These are phyloP conservation scores for Selenia dentaria DNA, from an alignment of 2,888 invertebrate species.

Conservation along the genomic window DNA sequence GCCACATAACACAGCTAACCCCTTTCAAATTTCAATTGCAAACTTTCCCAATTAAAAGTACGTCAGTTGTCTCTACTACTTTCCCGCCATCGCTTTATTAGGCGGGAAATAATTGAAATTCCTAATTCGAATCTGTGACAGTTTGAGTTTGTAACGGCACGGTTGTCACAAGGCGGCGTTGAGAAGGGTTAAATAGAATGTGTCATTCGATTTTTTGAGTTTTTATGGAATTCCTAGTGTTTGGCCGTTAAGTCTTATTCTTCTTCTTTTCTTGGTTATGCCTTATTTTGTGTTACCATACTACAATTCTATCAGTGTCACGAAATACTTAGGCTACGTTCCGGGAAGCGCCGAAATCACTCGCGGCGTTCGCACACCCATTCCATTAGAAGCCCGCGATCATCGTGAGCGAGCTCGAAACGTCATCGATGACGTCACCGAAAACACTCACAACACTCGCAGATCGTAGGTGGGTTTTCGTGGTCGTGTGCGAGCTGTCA, in stretches of 20 bases:
- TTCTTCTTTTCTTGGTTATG: too few species aligned
- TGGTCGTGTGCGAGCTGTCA: too few species aligned
- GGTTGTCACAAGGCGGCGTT: slow-evolving; percentile 22
- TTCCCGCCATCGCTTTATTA: slow-evolving; percentile 47
- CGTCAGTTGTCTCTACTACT: slow-evolving; percentile 46
- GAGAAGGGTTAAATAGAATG: slow-evolving; percentile 26
- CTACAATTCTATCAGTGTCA: too few species aligned
- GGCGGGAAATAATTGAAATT: slow-evolving; percentile 48
- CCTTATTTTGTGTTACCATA: too few species aligned
- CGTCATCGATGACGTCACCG: too few species aligned
- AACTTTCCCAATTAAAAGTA: slow-evolving; percentile 70
- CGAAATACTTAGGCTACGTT: too few species aligned
- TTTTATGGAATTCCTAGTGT: background rate
- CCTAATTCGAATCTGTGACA: slow-evolving; percentile 38
- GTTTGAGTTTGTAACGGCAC: slow-evolving; percentile 20
- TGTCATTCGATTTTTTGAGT: background rate
- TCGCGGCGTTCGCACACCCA: too few species aligned
- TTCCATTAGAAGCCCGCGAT: too few species aligned
- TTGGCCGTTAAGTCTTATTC: background rate
- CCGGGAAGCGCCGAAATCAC: too few species aligned
- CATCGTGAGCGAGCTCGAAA: too few species aligned
- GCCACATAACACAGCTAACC: background rate
- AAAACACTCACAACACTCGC: too few species aligned
- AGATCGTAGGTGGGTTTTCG: too few species aligned
- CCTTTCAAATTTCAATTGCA: slow-evolving; percentile 32